Evolutionary conservation across 2,113 vertebrate genomes (phyloP).

Genomic region (Mesoclemmys tuberculata): DNA sequence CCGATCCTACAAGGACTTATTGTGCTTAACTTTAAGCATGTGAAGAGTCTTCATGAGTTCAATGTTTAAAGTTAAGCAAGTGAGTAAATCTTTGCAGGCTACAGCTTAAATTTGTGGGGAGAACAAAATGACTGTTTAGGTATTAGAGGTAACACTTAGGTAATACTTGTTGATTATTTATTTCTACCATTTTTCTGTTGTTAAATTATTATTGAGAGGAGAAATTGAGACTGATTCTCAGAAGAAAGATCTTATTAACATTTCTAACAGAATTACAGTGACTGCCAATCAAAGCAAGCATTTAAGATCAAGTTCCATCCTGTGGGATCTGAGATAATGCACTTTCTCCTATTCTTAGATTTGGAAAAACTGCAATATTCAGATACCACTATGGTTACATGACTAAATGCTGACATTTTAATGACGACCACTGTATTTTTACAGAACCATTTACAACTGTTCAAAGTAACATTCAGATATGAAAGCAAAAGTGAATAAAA

Average conservation of each 20-base stretch:
- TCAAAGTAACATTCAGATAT: not conserved
- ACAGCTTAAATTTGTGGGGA: not conserved
- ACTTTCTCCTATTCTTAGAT: not conserved
- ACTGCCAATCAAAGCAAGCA: not conserved
- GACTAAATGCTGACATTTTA: not conserved
- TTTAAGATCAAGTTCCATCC: not conserved
- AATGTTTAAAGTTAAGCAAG: not conserved
- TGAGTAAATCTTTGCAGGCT: accelerated
- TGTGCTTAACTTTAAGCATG: not conserved
- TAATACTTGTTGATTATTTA: not conserved
- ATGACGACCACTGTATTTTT: not conserved
- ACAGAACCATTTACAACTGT: not conserved
- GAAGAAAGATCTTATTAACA: not conserved
- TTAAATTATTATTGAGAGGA: not conserved
- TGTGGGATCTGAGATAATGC: not conserved
- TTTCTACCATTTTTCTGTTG: not conserved
- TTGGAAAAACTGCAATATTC: not conserved
- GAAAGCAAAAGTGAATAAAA: not conserved
- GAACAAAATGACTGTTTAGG: not conserved
- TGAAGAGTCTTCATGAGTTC: accelerated
- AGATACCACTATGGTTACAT: not conserved
- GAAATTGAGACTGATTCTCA: not conserved
- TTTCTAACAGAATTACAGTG: constrained; percentile 1
- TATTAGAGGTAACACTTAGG: not conserved
- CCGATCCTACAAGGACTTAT: accelerated